phyloP scores from a whole-genome alignment of 2,797 vertebrate species.

The Holocentrus rufus region DNA sequence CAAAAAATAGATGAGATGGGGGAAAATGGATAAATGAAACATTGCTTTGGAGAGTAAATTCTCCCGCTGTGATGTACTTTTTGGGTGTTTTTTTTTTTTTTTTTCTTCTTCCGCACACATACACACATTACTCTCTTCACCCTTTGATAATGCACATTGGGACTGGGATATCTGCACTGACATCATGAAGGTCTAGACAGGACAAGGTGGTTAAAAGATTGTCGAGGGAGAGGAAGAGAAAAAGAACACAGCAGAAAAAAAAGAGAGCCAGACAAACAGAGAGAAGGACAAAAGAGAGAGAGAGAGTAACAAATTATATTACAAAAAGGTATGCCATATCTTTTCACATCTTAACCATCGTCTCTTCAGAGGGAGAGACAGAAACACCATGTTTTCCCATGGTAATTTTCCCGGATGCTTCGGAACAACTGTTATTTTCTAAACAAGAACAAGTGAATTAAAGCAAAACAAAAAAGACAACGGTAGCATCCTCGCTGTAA shows the following conservation, averaged over 20 bases:
- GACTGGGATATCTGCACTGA: conserved; percentile 43
- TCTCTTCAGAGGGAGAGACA: conserved; percentile 19
- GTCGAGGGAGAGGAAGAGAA: conserved; percentile 17
- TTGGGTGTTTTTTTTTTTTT: not conserved
- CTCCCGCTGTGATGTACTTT: conserved; percentile 7
- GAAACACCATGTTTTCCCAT: conserved; percentile 39
- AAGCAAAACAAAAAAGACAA: conserved; percentile 53
- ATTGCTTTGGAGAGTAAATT: conserved; percentile 30
- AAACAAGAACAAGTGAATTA: conserved; percentile 63
- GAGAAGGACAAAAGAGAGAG: conserved; percentile 16
- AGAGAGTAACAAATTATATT: conserved; percentile 21
- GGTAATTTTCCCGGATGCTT: conserved; percentile 44
- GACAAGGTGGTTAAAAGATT: conserved; percentile 50
- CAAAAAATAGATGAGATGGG: conserved; percentile 25
- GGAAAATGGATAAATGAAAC: conserved; percentile 34
- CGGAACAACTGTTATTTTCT: conserved; percentile 57
- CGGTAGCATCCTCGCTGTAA: conserved; percentile 46
- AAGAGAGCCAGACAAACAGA: conserved; percentile 24
- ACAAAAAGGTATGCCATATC: conserved; percentile 25
- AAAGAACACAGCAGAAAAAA: conserved; percentile 28
- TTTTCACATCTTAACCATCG: conserved; percentile 25
- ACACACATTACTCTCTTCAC: conserved; percentile 25
- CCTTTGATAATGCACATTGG: conserved; percentile 49
- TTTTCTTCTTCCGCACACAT: conserved; percentile 16
- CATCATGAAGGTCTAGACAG: conserved; percentile 39